Percentiles rank a stretch among this genome's conserved stretches.
These are phyloP conservation scores for Brachionus koreanus DNA, from an alignment of 1,140 invertebrate species.

Conservation along the genomic window DNA sequence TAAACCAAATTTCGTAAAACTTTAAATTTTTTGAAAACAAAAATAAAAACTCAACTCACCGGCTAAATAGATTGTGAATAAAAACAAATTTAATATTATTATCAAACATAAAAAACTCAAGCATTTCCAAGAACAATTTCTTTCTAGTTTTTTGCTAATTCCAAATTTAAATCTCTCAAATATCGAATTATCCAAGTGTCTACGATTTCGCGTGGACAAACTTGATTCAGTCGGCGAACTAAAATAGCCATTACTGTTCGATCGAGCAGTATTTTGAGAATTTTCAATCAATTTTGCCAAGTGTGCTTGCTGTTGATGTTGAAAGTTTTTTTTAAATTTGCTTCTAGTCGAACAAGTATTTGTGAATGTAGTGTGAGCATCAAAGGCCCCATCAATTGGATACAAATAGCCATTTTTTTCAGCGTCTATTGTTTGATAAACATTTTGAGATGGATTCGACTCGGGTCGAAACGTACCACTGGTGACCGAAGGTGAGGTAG, in stretches of 20 bases:
- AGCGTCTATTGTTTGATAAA: conserved; percentile 43
- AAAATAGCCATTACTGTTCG: conserved; percentile 11
- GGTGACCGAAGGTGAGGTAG: not conserved
- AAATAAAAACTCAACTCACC: not conserved
- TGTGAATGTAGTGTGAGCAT: not conserved
- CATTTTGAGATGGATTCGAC: conserved; percentile 38
- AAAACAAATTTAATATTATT: conserved; percentile 32
- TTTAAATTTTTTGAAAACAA: not conserved
- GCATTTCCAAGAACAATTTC: conserved; percentile 33
- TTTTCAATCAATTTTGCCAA: conserved; percentile 9
- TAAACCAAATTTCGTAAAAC: not conserved
- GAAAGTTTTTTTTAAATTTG: conserved; percentile 1
- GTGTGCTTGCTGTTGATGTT: not conserved
- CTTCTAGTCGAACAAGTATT: conserved; percentile 18
- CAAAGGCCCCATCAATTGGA: conserved; percentile 17
- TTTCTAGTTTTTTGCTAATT: not conserved
- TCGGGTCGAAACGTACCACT: conserved; percentile 4
- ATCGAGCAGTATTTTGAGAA: not conserved
- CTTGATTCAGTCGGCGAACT: not conserved
- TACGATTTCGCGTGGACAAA: not conserved
- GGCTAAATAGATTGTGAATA: conserved; percentile 2
- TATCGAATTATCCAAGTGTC: not conserved
- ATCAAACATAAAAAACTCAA: not conserved
- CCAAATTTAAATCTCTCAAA: conserved; percentile 17
- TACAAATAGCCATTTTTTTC: conserved; percentile 25